Base-by-base conservation (phyloP, 2,113 vertebrate genomes). In the Platycercus adscitus region DNA sequence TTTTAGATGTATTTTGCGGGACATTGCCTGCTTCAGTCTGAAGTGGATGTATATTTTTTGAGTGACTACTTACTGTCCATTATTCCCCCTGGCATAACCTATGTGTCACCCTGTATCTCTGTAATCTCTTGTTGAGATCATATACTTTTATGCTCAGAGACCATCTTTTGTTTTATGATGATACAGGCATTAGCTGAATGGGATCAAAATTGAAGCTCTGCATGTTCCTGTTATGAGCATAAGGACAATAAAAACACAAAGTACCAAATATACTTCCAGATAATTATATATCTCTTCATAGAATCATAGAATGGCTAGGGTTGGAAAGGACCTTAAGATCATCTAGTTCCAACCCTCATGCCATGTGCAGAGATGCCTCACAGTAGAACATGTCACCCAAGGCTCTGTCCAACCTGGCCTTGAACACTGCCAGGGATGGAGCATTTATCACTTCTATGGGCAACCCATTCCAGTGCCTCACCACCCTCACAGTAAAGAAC, bases 231-330 rank as follows among this genome's bases (percentile, higher is more conserved):
- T 83, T 79, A 85, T 60, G 43, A 24, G 9, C 84, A 47, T 89
- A 87, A 91, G 91, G 93, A 91, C 61, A 96, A 87, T 72, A 92
- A 93, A 86, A 93, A 63, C 61, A 70, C 49, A 55, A 60, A 91
- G 66, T 70, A 84, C 76, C 60, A 60, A 53, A 56, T 88, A 90
- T 90, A 68, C 69, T 83, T 90, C 55, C 71, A 71, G 72, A 88
- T 93, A 90, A 95, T 91, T 86, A 89, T 52, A 81, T 47, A 47
- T 75, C 25, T 91, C 68, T 58, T 58, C 21, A 24, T 24, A 35
- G 33, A 58, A 58, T 58, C 6, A 24, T 35, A 58, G 21, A 35
- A 58, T 35, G 3, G 56, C 35, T 35, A 35, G 33, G 33, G 33
- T 35, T 58, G 56, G 33, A 58, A 58, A 16, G 33, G 33, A 35